phyloP scores from a whole-genome alignment of 2,797 vertebrate genomes.

The Lepilemur septentrionalis region DNA sequence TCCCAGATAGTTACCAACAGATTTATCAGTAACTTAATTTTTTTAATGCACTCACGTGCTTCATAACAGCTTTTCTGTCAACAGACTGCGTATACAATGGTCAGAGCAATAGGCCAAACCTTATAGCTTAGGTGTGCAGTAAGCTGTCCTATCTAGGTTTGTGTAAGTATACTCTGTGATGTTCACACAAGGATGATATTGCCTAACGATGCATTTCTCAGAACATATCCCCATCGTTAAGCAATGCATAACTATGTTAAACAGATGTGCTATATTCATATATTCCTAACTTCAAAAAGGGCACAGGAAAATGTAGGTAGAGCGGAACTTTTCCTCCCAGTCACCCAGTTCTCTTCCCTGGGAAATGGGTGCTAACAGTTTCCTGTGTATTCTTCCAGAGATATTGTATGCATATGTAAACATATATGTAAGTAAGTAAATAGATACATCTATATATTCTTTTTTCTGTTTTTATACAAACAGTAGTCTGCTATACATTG shows the following conservation, averaged over 20 bases:
- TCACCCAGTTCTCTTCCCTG: background rate
- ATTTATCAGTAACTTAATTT: background rate
- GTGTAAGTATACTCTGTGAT: background rate
- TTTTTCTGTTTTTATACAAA: background rate
- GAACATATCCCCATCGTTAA: background rate
- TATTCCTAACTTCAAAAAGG: background rate
- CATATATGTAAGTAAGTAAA: background rate
- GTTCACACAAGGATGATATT: background rate
- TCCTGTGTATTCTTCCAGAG: background rate
- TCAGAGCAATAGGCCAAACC: too few relatives aligned
- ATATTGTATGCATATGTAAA: background rate
- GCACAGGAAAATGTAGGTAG: background rate
- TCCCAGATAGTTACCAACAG: background rate
- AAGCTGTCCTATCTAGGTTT: background rate
- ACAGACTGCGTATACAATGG: background rate
- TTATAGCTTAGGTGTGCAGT: background rate
- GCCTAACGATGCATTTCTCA: background rate
- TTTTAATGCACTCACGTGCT: background rate
- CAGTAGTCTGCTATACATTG: background rate
- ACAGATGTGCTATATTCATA: background rate
- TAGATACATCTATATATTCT: background rate
- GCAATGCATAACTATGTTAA: background rate
- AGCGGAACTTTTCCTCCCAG: background rate
- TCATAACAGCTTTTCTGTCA: background rate
- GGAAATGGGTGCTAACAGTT: background rate